Conservation (phyloP, 2,113 vertebrate species). For the Crotalus helleri region DNA sequence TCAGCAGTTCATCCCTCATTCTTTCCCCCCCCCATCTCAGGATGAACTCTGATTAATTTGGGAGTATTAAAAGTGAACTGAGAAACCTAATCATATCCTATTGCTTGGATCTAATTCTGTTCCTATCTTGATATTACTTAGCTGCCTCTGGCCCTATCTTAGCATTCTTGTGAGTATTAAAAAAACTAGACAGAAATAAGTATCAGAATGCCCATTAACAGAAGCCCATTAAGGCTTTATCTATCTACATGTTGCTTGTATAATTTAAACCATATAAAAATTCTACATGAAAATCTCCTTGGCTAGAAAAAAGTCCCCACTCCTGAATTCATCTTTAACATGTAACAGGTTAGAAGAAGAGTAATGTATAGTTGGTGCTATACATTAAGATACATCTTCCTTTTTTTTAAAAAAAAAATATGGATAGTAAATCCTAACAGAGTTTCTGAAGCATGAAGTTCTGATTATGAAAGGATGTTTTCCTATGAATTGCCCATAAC, state of each 20-base stretch:
- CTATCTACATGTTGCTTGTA: not conserved
- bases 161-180: not conserved
- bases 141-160: not conserved
- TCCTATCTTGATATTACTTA: not conserved
- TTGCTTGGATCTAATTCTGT: not conserved
- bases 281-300: not conserved
- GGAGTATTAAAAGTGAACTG: not conserved
- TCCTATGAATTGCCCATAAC: not conserved
- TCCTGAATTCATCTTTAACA: not conserved
- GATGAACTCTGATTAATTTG: not conserved
- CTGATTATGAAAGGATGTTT: not conserved
- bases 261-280: not conserved
- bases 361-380: not conserved
- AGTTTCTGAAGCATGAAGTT: not conserved
- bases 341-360: not conserved
- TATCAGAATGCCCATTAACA: not conserved
- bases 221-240: not conserved
- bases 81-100: not conserved
- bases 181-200: not conserved
- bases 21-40: not conserved
- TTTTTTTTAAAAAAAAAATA: not conserved
- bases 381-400: not conserved
- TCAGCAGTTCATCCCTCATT: not conserved
- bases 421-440: not conserved
- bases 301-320: not conserved